A percentile compares a stretch with the other conserved stretches of the same genome.
Conservation (phyloP, 1,140 invertebrate species). For the Drosophila cardini region DNA sequence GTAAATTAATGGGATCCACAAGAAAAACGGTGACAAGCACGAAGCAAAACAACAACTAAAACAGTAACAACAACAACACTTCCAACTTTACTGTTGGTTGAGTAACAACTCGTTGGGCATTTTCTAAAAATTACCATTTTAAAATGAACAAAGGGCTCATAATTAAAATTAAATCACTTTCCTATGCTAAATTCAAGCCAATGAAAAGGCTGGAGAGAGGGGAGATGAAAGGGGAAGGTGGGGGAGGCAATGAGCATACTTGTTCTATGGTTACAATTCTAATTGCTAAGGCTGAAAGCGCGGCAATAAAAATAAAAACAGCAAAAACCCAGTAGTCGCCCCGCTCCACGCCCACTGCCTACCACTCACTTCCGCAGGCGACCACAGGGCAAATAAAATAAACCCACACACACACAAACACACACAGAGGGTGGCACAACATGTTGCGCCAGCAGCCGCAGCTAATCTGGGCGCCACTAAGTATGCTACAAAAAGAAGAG, state of each 20-base stretch:
- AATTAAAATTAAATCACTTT: slow-evolving; percentile 59
- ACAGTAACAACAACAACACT: slow-evolving; percentile 5
- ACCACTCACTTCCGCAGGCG: slow-evolving; percentile 4
- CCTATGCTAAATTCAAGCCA: slow-evolving; percentile 33
- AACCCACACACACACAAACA: neutral
- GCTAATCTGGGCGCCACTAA: slow-evolving; percentile 40
- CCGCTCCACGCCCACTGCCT: neutral
- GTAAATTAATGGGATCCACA: slow-evolving; percentile 64
- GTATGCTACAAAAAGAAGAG: slow-evolving; percentile 28
- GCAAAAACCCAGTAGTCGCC: neutral
- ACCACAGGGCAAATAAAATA: slow-evolving; percentile 42
- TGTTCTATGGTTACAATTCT: slow-evolving; percentile 36
- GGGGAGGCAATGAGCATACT: neutral
- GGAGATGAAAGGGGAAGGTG: neutral
- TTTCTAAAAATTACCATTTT: slow-evolving; percentile 55
- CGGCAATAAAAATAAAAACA: slow-evolving; percentile 27
- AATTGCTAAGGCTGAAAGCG: slow-evolving; percentile 30
- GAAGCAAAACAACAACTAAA: slow-evolving; percentile 17
- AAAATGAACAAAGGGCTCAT: slow-evolving; percentile 46
- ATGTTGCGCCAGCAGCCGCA: slow-evolving; percentile 40
- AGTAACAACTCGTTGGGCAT: slow-evolving; percentile 36
- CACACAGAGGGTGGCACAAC: slow-evolving; percentile 9
- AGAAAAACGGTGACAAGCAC: slow-evolving; percentile 60
- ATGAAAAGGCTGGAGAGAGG: slow-evolving; percentile 14
- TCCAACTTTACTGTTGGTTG: slow-evolving; percentile 25